Conservation (phyloP, 1,140 invertebrate species). For the Dinothrombium tinctorium region DNA sequence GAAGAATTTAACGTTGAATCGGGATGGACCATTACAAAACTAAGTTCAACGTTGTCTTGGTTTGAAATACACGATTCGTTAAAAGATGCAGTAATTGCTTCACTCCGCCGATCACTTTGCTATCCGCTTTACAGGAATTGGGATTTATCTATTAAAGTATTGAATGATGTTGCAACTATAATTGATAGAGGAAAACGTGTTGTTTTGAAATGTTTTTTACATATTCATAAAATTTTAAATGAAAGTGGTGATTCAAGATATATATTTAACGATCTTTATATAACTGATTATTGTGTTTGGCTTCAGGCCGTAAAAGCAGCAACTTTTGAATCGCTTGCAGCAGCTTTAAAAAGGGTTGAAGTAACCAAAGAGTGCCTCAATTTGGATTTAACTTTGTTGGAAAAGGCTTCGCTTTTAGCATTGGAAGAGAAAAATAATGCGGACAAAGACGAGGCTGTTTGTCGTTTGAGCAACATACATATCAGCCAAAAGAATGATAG, state of each 20-base stretch:
- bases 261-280: conserved; percentile 62
- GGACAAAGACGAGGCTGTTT: no score
- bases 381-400: conserved; percentile 12
- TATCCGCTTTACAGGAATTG: conserved; percentile 59
- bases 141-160: conserved; percentile 35
- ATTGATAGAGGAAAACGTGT: conserved; percentile 33
- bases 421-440: background rate
- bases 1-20: conserved; percentile 57
- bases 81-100: conserved; percentile 35
- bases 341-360: conserved; percentile 18
- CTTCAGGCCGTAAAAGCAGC: conserved; percentile 35
- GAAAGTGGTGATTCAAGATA: conserved; percentile 41
- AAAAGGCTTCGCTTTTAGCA: conserved; percentile 8
- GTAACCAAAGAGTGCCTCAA: conserved; percentile 11
- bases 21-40: conserved; percentile 57
- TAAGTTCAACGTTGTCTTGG: conserved; percentile 57
- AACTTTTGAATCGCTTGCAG: conserved; percentile 18
- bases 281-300: conserved; percentile 67
- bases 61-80: conserved; percentile 36
- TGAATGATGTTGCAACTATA: conserved; percentile 35
- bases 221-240: conserved; percentile 44
- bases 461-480: no score
- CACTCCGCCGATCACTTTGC: conserved; percentile 41
- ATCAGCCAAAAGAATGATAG: no score
- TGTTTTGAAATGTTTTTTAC: conserved; percentile 50